Evolutionary conservation across 2,888 invertebrate genomes (phyloP).

Genomic region (Drosophila ustulata): DNA sequence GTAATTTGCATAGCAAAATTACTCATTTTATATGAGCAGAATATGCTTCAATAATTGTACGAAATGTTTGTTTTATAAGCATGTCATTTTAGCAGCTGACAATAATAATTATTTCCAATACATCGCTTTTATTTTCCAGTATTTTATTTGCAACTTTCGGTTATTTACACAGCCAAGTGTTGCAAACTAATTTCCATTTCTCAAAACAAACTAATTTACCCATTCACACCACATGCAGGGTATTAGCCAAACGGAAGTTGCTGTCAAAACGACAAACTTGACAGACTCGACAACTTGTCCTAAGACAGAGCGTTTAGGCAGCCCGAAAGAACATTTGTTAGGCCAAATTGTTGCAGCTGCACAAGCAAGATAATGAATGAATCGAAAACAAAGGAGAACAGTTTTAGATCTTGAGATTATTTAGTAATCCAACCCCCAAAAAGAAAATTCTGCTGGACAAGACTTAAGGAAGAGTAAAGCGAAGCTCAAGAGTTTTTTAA

Average conservation of each 20-base stretch:
- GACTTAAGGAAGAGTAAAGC: background rate
- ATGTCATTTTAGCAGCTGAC: too few species aligned
- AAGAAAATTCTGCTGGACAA: background rate
- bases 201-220: too few species aligned
- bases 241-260: constrained; percentile 50
- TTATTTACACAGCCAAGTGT: too few species aligned
- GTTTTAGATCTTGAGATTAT: constrained; percentile 19
- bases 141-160: too few species aligned
- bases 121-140: too few species aligned
- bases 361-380: constrained; percentile 36
- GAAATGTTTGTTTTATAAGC: too few species aligned
- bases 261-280: constrained; percentile 53
- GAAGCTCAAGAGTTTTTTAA: constrained; percentile 3
- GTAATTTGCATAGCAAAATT: background rate
- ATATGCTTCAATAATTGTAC: background rate
- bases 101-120: too few species aligned
- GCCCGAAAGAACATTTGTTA: constrained; percentile 29
- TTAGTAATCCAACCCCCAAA: background rate
- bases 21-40: background rate
- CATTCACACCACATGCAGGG: background rate
- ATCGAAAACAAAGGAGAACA: constrained; percentile 25
- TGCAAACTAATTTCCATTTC: background rate
- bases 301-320: constrained; percentile 2
- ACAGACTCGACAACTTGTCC: background rate
- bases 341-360: constrained; percentile 22